Evolutionary conservation across 2,888 invertebrate species (phyloP).

Genomic region (Cerastis rubricosa): DNA sequence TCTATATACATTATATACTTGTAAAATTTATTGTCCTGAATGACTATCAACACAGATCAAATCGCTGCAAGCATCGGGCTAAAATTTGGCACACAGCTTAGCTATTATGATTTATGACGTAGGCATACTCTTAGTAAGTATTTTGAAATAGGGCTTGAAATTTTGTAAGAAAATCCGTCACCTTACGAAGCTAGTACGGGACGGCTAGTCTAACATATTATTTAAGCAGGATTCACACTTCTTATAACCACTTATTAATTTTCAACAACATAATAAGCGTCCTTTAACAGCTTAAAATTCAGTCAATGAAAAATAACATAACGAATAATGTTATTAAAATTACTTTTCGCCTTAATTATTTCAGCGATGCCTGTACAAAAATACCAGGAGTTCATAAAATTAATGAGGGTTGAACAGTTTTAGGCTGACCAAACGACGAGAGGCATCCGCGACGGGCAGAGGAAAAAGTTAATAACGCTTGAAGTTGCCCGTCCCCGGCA

Average conservation of each 20-base stretch:
- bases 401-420: constrained; percentile 70
- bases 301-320: background rate
- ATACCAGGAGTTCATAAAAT: constrained; percentile 67
- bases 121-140: background rate
- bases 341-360: constrained; percentile 9
- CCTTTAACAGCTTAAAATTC: background rate
- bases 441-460: constrained; percentile 62
- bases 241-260: background rate
- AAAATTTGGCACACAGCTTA: background rate
- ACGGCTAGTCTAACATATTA: background rate
- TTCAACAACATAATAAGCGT: background rate
- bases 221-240: background rate
- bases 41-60: too few relatives aligned
- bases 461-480: constrained; percentile 78
- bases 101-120: background rate
- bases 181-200: background rate
- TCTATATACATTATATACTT: background rate
- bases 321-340: constrained; percentile 21
- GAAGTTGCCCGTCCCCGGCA: constrained; percentile 71
- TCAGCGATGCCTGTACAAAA: constrained; percentile 22
- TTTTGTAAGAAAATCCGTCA: background rate
- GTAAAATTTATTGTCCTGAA: too few relatives aligned
- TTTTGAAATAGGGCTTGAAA: background rate
- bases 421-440: constrained; percentile 70
- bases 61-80: background rate